Evolutionary conservation across 2,113 vertebrate species (phyloP).

Genomic region (Balaenoptera acutorostrata): DNA sequence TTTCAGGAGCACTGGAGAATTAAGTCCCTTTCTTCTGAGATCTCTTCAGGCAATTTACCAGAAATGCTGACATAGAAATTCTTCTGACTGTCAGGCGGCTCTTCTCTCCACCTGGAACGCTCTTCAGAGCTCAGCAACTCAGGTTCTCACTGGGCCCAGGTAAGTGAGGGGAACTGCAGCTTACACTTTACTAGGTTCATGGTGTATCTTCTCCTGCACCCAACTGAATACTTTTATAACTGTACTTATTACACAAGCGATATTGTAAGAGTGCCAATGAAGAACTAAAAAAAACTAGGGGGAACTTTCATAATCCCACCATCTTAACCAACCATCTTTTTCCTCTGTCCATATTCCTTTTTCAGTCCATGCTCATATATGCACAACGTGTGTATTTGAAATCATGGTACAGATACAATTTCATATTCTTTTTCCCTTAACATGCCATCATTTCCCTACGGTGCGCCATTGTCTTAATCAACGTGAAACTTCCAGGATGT

Average conservation of each 20-base stretch:
- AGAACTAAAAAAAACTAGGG: background rate
- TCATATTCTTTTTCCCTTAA: background rate
- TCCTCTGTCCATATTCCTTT: background rate
- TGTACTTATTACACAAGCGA: background rate
- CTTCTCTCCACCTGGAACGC: slow-evolving; percentile 14
- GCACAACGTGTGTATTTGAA: background rate
- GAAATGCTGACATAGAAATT: slow-evolving; percentile 50
- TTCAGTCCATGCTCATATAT: background rate
- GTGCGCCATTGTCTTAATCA: background rate
- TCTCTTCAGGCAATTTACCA: slow-evolving; percentile 27
- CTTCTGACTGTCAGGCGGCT: slow-evolving; percentile 8
- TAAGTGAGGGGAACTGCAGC: background rate
- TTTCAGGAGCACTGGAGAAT: slow-evolving; percentile 52
- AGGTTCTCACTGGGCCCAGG: background rate
- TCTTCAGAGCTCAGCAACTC: background rate
- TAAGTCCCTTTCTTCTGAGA: slow-evolving; percentile 54
- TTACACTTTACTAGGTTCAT: background rate
- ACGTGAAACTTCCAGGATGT: background rate
- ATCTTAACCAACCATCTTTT: background rate
- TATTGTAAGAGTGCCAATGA: background rate
- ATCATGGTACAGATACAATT: background rate
- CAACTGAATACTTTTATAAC: background rate
- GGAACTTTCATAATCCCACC: background rate
- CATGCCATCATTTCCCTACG: background rate
- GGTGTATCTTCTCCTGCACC: background rate